Evolutionary conservation across 2,113 vertebrate species (phyloP), one percentile per base, ranked within the genome.

Genomic region (Climacteris rufus): DNA sequence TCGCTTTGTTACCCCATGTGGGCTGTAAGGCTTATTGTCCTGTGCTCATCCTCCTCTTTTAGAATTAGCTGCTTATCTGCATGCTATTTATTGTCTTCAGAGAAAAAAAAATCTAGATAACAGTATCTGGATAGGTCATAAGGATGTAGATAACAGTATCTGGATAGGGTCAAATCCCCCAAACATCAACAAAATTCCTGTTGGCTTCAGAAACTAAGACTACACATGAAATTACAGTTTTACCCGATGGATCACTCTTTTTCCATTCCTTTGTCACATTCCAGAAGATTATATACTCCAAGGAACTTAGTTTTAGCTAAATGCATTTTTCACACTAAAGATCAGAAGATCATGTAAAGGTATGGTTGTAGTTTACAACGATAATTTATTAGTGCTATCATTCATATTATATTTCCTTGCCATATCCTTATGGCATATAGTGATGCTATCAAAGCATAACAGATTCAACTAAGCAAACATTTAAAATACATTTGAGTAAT

Each of bases 391-490:
- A 72, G 57, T 49, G 49, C 39, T 84, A 2, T 69, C 16, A 49
- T 71, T 79, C 35, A 18, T 71, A 25, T 57, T 61, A 23, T 56
- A 72, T 91, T 89, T 89, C 60, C 49, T 79, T 91, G 7, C 39
- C n/a, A 31, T 84, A 42, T 23, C 31, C 33, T 92, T 71, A 75
- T 75, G 69, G 30, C 39, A 69, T 49, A 59, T 31, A 74, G 44
- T 4, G 24, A 50, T 84, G 72, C 31, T 76, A 76, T 84, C 66
- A 79, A 68, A 71, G 61, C 35, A 6, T 40, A 61, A 69, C 53
- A 45, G 40, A 79, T 75, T 84, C 45, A 87, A 49, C 33, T 89
- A n/a, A 84, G n/a, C 72, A 95, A 83, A 75, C 50, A 20, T 72
- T 84, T 87, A 17, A 68, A 82, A 81, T 87, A 49, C 18, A 21